Evolutionary conservation across 2,797 vertebrate genomes (phyloP).

Genomic region (Poecile montanus): DNA sequence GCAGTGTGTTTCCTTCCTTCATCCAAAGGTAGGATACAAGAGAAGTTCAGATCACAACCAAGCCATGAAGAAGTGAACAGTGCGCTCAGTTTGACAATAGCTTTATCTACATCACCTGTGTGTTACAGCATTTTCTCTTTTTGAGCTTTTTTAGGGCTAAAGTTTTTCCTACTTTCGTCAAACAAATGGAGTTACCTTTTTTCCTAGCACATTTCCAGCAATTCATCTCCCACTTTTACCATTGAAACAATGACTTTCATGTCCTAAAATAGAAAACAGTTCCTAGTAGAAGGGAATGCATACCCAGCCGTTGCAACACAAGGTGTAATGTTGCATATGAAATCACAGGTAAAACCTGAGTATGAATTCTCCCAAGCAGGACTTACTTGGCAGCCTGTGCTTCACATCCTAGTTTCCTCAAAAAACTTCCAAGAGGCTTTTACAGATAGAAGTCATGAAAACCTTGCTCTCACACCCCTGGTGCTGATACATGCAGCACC

Average conservation of each 20-base stretch:
- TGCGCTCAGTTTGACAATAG: not conserved
- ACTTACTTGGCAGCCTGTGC: not conserved
- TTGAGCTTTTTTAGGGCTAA: not conserved
- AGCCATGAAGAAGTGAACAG: not conserved
- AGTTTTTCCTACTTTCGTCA: not conserved
- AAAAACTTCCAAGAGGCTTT: not conserved
- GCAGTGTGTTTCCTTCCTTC: not conserved
- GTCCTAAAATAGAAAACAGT: not conserved
- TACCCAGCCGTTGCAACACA: not conserved
- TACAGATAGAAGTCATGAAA: not conserved
- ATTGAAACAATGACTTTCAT: not conserved
- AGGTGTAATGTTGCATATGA: not conserved
- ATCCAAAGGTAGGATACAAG: not conserved
- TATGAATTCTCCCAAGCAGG: not conserved
- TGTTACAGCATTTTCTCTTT: not conserved
- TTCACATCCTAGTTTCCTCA: not conserved
- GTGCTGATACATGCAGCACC: not conserved
- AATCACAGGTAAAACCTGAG: not conserved
- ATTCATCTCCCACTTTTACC: not conserved
- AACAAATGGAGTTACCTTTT: not conserved
- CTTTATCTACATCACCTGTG: not conserved
- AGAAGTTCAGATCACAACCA: not conserved
- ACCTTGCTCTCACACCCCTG: not conserved
- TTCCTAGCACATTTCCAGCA: not conserved
- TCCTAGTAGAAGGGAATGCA: not conserved